Evolutionary conservation across 2,113 vertebrate genomes (phyloP).

Genomic region (Phyllostomus hastatus): DNA sequence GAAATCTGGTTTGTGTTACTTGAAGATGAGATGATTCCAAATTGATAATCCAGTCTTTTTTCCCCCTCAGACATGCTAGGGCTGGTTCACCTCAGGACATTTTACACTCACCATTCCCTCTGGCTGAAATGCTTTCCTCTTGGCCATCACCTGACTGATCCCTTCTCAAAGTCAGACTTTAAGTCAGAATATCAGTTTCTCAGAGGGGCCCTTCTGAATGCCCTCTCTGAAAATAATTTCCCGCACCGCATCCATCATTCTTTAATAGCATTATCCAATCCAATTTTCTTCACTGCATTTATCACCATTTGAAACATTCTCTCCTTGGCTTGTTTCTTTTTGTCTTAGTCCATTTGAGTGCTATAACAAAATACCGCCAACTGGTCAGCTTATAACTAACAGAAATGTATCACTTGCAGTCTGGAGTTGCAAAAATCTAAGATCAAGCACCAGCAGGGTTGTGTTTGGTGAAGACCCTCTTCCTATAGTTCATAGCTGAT

Average conservation of each 20-base stretch:
- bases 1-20: not conserved
- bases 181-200: not conserved
- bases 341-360: not conserved
- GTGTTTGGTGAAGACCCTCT: not conserved
- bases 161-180: slow-evolving; percentile 20
- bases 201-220: not conserved
- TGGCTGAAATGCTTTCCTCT: not conserved
- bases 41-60: not conserved
- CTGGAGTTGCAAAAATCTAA: not conserved
- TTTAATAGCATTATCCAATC: not conserved
- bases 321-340: not conserved
- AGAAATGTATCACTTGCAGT: not conserved
- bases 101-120: not conserved
- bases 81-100: not conserved
- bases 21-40: not conserved
- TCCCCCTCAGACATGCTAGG: not conserved
- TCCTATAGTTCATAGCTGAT: not conserved
- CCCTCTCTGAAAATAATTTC: not conserved
- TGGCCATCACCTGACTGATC: not conserved
- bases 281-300: not conserved
- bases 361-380: not conserved
- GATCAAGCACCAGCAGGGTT: not conserved
- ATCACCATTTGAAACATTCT: not conserved
- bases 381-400: not conserved
- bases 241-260: not conserved